phyloP scores from a whole-genome alignment of 2,113 vertebrate genomes.

The Naja naja region DNA sequence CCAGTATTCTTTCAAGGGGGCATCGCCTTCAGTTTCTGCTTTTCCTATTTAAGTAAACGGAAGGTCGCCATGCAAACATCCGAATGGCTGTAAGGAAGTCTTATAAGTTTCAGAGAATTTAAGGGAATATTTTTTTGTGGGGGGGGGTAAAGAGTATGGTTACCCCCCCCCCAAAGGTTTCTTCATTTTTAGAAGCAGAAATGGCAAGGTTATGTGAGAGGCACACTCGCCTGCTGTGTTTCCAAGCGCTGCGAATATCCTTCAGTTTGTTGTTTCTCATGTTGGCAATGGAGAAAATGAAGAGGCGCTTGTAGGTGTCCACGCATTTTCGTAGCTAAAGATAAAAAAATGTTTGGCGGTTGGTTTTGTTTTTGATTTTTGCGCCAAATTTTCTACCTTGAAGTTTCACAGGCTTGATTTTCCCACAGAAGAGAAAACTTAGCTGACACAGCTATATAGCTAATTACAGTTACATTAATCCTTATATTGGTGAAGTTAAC shows the following conservation, averaged over 20 bases:
- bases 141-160: not conserved
- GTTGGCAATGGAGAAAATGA: constrained; percentile 91
- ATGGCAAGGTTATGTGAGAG: accelerated
- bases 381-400: not conserved
- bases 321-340: constrained; percentile 89
- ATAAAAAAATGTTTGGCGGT: not conserved
- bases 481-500: not conserved
- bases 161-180: not conserved
- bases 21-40: not conserved
- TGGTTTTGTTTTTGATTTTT: not conserved
- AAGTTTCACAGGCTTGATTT: not conserved
- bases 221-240: constrained; percentile 88
- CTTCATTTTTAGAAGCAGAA: not conserved
- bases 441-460: accelerated
- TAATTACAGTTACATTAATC: not conserved
- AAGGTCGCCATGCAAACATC: not conserved
- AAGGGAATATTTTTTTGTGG: not conserved
- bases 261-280: constrained; percentile 97
- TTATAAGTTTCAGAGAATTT: not conserved
- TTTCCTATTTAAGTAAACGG: not conserved
- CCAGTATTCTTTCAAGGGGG: not conserved
- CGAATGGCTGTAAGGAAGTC: not conserved
- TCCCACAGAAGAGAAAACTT: not conserved
- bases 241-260: constrained; percentile 91
- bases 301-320: constrained; percentile 90